phyloP scores from a whole-genome alignment of 2,888 invertebrate genomes.

The Bursaphelenchus okinawaensis region DNA sequence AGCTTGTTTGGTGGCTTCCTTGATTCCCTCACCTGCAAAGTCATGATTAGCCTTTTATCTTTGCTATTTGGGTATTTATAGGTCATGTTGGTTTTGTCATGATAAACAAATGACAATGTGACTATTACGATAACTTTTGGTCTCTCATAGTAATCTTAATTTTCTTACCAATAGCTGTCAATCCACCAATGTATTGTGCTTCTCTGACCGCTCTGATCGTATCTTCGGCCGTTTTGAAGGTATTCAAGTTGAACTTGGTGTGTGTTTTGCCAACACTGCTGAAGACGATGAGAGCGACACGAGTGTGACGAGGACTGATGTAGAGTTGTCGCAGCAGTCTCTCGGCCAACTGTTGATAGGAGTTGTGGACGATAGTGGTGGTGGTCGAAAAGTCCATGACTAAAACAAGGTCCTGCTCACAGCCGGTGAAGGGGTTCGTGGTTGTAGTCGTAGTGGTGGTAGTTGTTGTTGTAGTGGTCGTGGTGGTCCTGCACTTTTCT shows the following conservation, averaged over 20 bases:
- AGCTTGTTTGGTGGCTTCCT: conserved; percentile 44
- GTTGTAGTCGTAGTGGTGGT: conserved; percentile 41
- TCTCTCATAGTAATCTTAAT: not conserved
- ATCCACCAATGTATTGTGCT: conserved; percentile 45
- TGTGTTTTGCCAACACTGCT: conserved; percentile 46
- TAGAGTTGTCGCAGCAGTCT: conserved; percentile 40
- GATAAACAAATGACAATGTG: no score
- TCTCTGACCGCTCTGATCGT: conserved; percentile 40
- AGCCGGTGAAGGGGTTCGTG: conserved; percentile 50
- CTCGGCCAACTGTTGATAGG: conserved; percentile 45
- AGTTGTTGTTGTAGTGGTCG: conserved; percentile 25
- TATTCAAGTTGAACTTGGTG: conserved; percentile 47
- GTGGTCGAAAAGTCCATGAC: conserved; percentile 56
- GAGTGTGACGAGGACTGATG: conserved; percentile 48
- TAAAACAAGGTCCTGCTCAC: conserved; percentile 51
- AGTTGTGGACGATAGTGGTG: conserved; percentile 47
- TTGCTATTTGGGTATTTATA: no score
- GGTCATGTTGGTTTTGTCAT: no score
- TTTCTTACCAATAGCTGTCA: conserved; percentile 50
- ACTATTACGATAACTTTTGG: no score
- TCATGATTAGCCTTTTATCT: no score
- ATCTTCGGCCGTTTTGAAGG: conserved; percentile 39
- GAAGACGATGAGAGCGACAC: conserved; percentile 51
- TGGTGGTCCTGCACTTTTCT: conserved; percentile 53
- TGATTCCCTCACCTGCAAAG: conserved; percentile 48